Evolutionary conservation across 1,140 invertebrate genomes (phyloP), one percentile per base, ranked within the genome.

Genomic region (Hypsibius dujardini): DNA sequence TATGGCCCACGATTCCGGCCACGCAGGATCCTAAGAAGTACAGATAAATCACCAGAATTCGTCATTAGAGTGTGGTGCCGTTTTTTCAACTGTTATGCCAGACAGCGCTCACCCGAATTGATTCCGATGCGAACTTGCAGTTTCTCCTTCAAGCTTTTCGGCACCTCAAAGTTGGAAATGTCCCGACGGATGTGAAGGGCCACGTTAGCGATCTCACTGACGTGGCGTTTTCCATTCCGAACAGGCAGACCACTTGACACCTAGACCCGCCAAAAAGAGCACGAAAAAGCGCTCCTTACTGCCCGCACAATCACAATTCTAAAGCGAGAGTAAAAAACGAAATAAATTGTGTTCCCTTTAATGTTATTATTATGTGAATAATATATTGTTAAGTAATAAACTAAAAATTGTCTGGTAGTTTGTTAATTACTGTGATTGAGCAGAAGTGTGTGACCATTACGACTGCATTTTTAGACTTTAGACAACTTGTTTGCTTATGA

Each of bases 201-300:
- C 88, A 96, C 89, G 40, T 89, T 82, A 2, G 87, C 89, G 71
- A 95, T 93, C 81, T 95, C 91, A 15, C 87, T 84, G 0, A 90
- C 90, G 76, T 95, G 92, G 73, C 86, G 83, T 72, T 87, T 85
- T 28, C 88, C 90, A 75, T 90, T 90, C 70, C 87, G 81, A 75
- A 88, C 85, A 0, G 90, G 91, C 12, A 92, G 75, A 2, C 82
- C 81, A 2, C 77, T 78, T 40, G 71, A 2, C 12, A 71, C 71
- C 28, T 62, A 71, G n/a, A 56, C 50, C 50, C n/a, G 7, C 50
- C 50, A 56, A 56, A 56, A 56, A 56, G 50, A 56, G 50, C 50
- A 7, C 7, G 50, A 56, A 56, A 56, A 56, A 56, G 7, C 50
- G 7, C 50, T 56, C 50, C 7, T 56, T 56, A 56, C 0, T 56